Conservation (phyloP, 2,113 vertebrate genomes). For the Tetrax tetrax region DNA sequence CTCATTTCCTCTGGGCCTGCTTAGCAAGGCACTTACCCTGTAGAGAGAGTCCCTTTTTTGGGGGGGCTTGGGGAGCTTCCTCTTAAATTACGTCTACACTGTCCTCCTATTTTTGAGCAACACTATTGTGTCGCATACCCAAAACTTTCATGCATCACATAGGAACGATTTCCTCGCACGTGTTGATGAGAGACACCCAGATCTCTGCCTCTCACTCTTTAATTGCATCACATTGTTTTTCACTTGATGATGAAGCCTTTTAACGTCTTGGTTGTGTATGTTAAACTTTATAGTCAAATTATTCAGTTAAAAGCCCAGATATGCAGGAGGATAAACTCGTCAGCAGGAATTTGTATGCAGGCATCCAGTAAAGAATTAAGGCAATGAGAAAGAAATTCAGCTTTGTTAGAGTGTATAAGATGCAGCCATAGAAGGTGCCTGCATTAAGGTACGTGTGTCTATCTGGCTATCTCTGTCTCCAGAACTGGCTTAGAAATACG, state of each 20-base stretch:
- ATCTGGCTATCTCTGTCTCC: not conserved
- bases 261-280: not conserved
- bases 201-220: not conserved
- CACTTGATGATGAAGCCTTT: not conserved
- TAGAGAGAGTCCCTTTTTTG: not conserved
- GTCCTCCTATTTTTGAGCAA: not conserved
- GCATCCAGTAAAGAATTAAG: not conserved
- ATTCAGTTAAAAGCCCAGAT: not conserved
- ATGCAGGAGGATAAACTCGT: not conserved
- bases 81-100: not conserved
- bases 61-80: not conserved
- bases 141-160: not conserved
- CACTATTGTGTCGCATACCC: not conserved
- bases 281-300: not conserved
- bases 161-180: not conserved
- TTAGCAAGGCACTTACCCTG: not conserved
- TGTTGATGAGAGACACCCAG: not conserved
- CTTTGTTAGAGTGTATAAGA: not conserved
- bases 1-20: not conserved
- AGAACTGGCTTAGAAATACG: not conserved
- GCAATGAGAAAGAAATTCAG: not conserved
- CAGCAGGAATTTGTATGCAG: not conserved
- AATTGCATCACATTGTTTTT: not conserved
- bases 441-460: not conserved
- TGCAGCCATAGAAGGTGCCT: not conserved